Evolutionary conservation across 2,797 vertebrate genomes (phyloP), one percentile per base, ranked within the genome.

Genomic region (Tenualosa ilisha): DNA sequence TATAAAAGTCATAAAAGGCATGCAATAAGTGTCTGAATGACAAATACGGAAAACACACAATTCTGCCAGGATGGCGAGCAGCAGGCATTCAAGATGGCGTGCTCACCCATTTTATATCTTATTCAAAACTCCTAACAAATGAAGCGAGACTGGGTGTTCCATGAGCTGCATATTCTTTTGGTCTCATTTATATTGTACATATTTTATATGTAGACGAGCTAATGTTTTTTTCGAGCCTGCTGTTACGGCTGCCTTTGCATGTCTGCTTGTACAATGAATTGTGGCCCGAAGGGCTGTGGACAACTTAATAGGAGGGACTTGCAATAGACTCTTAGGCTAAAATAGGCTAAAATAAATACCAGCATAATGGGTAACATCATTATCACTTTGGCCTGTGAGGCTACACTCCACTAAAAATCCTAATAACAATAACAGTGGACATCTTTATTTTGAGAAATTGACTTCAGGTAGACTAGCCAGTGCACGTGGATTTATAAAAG

Each of bases 1-100:
- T 63, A 63, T 63, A 63, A 63, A 63, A 63, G 22, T 63, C 59
- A 63, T 63, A 24, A 63, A 63, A 63, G 59, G 59, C 59, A 24
- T n/a, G 24, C 22, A 63, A 63, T 63, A 63, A 63, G 59, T 63
- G 59, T 63, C 22, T n/a, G 3, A 63, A 63, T 63, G 59, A 63
- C 59, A 63, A 63, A 63, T 63, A 63, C 8, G n/a, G 59, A 63
- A 63, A 63, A 63, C 59, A 63, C 9, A 9, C 59, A 24, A 24
- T 24, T 63, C 59, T 63, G 59, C 59, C 59, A 63, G 9, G 59
- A 63, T 24, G 59, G 59, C 59, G n/a, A 63, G 59, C 3, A n/a
- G 56, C 56, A n/a, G 5, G 11, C 54, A 56, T 20, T 63, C 59
- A 63, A 63, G 22, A 63, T 63, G 59, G 22, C 15, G 22, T 63